Percentiles rank a stretch among this genome's conserved stretches.
Evolutionary conservation across 2,888 invertebrate genomes (phyloP).

Genomic region (Carabus problematicus): DNA sequence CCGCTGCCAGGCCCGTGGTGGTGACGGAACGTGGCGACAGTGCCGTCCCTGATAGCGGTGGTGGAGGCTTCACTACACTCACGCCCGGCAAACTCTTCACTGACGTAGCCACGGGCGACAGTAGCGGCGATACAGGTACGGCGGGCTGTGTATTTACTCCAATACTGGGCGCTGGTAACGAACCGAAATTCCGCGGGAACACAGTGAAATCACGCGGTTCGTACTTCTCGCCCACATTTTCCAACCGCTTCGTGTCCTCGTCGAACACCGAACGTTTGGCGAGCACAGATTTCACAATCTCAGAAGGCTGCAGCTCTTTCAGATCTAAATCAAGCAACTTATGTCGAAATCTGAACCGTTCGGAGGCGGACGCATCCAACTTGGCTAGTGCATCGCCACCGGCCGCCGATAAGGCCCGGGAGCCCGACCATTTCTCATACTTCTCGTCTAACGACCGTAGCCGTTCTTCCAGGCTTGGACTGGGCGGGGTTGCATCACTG

Average conservation of each 20-base stretch:
- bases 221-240: constrained; percentile 85
- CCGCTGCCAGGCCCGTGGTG: constrained; percentile 53
- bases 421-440: constrained; percentile 88
- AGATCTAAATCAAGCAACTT: constrained; percentile 81
- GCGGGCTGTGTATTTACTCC: constrained; percentile 42
- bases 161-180: constrained; percentile 43
- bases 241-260: constrained; percentile 91
- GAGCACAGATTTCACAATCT: constrained; percentile 89
- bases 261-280: constrained; percentile 95
- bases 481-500: constrained; percentile 71
- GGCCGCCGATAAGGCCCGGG: constrained; percentile 66
- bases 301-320: constrained; percentile 86
- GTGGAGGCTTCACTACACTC: constrained; percentile 42
- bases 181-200: constrained; percentile 51
- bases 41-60: constrained; percentile 46
- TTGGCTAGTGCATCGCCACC: constrained; percentile 63
- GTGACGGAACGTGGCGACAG: constrained; percentile 50
- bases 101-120: constrained; percentile 42
- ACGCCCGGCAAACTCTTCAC: constrained; percentile 32
- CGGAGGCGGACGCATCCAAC: constrained; percentile 61
- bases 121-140: constrained; percentile 41
- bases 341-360: constrained; percentile 70
- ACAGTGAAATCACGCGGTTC: constrained; percentile 68
- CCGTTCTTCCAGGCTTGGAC: constrained; percentile 87
- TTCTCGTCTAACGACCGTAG: constrained; percentile 92